These are phyloP conservation scores for Sakesphorus luctuosus DNA, from an alignment of 2,113 vertebrate genomes.

Conservation along the genomic window DNA sequence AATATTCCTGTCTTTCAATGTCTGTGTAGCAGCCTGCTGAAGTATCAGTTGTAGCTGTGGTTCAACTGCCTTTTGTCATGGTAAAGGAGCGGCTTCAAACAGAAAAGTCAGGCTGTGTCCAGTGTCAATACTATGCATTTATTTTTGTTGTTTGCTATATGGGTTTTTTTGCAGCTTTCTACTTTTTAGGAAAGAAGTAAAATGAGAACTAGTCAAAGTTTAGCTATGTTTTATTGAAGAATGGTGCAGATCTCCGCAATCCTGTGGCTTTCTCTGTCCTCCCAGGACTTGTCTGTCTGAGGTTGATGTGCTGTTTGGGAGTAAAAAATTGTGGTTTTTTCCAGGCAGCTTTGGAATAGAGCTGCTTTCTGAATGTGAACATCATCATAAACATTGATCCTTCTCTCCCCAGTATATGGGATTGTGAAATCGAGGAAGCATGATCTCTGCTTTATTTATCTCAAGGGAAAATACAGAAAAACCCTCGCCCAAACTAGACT, in stretches of 20 bases:
- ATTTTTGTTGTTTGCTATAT: neutral
- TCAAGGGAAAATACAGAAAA: constrained; percentile 3
- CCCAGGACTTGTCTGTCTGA: neutral
- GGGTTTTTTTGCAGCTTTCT: neutral
- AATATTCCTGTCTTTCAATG: neutral
- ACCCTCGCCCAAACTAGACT: neutral
- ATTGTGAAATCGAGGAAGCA: neutral
- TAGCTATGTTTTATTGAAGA: neutral
- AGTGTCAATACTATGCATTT: neutral
- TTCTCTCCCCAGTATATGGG: neutral
- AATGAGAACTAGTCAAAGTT: neutral
- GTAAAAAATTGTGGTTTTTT: neutral
- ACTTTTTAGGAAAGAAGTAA: neutral
- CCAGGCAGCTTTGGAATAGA: neutral
- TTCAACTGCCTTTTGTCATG: neutral
- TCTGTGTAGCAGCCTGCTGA: neutral
- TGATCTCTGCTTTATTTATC: neutral
- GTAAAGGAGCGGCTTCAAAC: neutral
- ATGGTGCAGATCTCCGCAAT: neutral
- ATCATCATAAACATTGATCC: neutral
- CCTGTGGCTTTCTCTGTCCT: neutral
- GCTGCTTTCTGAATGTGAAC: constrained; percentile 7
- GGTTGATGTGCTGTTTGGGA: neutral
- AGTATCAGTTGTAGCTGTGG: neutral
- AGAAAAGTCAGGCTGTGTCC: neutral